Evolutionary conservation across 1,140 invertebrate genomes (phyloP), one percentile per base, ranked within the genome.

Genomic region (Frieseomelitta varia): DNA sequence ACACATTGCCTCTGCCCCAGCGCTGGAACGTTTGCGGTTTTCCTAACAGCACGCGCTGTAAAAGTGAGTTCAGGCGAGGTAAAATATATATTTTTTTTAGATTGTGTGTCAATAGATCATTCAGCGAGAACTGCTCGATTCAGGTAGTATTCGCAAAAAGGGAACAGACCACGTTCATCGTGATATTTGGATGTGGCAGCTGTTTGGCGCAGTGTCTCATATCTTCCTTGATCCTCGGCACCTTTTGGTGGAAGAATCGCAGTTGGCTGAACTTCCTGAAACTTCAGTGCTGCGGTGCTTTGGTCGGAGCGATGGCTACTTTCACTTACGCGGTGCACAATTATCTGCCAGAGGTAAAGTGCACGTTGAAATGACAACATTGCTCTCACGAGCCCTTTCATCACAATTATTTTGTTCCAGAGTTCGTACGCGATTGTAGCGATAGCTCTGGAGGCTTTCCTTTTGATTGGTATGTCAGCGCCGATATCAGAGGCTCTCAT

Each of bases 261-360:
- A 96, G 95, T 79, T 96, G 96, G 91, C 91, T 97, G 47, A 95
- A 96, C 87, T 96, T 96, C 93, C 93, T 97, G 65, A 97, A 97
- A 93, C 94, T 97, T 82, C 96, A 97, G 87, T 96, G 96, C 88
- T 96, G 96, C 87, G 92, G 94, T 61, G 96, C 96, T 55, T 94
- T 96, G 51, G 93, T 95, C 11, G 95, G 95, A 39, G 95, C 96
- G 30, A 96, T 97, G 96, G 93, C 95, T 4, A 95, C 96, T 67
- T 97, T 96, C 90, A 94, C 96, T 83, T 96, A 96, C 85, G 96
- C 96, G 68, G 94, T 96, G 27, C 93, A 95, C 86, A 95, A 94
- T 87, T 93, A 95, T 86, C 87, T 96, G 74, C 93, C 96, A 19
- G 93, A 95, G 93, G 96, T 96, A 93, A 95, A 17, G 6, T 47